Evolutionary conservation across 1,140 invertebrate genomes (phyloP).

Genomic region (Drosophila varians): DNA sequence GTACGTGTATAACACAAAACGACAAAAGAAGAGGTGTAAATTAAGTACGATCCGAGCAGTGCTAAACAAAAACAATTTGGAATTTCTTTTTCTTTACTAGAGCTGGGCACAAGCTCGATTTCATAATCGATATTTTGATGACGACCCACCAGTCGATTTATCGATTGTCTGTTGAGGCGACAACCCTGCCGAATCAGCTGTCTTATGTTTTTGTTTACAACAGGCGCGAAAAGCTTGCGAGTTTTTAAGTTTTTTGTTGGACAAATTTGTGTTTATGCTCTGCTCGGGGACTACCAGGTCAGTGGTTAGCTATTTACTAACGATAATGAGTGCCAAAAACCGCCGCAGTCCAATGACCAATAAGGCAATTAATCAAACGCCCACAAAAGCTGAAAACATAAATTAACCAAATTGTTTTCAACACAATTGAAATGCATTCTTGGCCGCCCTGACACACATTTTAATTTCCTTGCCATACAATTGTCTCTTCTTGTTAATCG

Average conservation of each 20-base stretch:
- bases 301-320: conserved; percentile 25
- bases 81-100: conserved; percentile 22
- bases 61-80: conserved; percentile 32
- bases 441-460: conserved; percentile 63
- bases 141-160: conserved; percentile 3
- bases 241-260: neutral
- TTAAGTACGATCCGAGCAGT: conserved; percentile 60
- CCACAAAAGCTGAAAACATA: conserved; percentile 17
- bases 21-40: conserved; percentile 18
- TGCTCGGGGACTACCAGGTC: neutral
- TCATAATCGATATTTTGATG: neutral
- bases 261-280: neutral
- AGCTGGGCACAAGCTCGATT: neutral
- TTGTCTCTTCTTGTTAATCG: conserved; percentile 2
- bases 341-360: neutral
- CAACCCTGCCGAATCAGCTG: neutral
- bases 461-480: conserved; percentile 38
- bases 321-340: neutral
- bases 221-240: neutral
- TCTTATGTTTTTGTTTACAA: neutral
- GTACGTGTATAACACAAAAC: conserved; percentile 6
- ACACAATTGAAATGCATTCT: conserved; percentile 46
- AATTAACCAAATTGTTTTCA: conserved; percentile 49
- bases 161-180: conserved; percentile 7
- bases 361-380: conserved; percentile 62